Base-by-base conservation (phyloP, 2,888 invertebrate genomes). In the Drosophila histrio region DNA sequence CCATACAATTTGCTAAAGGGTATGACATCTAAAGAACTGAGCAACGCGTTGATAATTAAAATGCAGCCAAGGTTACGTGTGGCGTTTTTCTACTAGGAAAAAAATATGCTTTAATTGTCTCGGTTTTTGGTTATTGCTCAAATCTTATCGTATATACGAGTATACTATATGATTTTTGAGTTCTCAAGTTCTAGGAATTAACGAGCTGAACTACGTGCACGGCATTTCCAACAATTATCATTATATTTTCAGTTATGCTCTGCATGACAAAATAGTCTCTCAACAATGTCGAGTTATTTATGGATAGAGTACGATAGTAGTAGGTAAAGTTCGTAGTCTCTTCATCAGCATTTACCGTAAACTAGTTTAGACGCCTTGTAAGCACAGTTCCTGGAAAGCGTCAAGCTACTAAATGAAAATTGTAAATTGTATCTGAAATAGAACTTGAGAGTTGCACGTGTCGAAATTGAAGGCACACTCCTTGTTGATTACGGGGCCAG, bases 1-100 rank as follows among this genome's bases (percentile, higher is more conserved):
- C 1, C 4, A 1, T 1, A 1, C 2, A 0, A 6, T 2, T 22
- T 32, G 13, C 0, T 53, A 7, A 22, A 60, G 53, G 44, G 53
- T 53, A 60, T 60, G 4, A 2, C 5, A 30, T 34, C 1, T 39
- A 4, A 30, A 52, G 26, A 64, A 44, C 43, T 58, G 17, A 56
- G 32, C 34, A 54, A 50, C 39, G 47, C 39, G 52, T 47, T 69
- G 79, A 75, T 75, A 76, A 82, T 82, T 82, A 82, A 87, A 82
- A 82, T 82, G 82, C 88, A 82, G 70, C 76, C 86, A 82, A 88
- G 88, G 88, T 87, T 87, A 82, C 85, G 71, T 81, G 71, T 73
- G 85, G 72, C 79, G 71, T 77, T 72, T 72, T 39, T 53, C 64
- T 62, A 46, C 61, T 56, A 56, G 19, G 34, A 64, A 71, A 68